These are phyloP conservation scores for Ylistrum balloti DNA, from an alignment of 1,140 invertebrate genomes.

Conservation along the genomic window DNA sequence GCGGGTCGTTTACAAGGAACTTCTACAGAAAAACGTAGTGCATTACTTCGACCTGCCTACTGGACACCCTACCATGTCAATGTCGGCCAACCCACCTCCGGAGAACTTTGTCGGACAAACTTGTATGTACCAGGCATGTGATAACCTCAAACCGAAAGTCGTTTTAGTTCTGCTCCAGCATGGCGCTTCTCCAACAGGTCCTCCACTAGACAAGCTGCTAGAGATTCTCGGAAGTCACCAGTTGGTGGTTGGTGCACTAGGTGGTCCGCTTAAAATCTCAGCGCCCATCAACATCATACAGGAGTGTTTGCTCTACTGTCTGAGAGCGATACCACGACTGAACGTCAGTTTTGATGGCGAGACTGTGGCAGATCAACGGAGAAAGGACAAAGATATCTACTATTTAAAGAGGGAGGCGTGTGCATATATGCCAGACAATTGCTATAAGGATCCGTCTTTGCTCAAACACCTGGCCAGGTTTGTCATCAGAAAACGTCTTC, in stretches of 20 bases:
- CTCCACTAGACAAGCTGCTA: constrained; percentile 59
- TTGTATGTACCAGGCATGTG: constrained; percentile 56
- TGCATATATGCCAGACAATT: constrained; percentile 54
- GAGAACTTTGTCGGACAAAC: constrained; percentile 50
- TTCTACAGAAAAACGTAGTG: not conserved
- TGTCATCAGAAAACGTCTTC: constrained; percentile 49
- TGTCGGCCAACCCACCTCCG: constrained; percentile 49
- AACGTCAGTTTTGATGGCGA: constrained; percentile 49
- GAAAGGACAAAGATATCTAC: constrained; percentile 38
- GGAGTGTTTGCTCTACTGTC: constrained; percentile 57
- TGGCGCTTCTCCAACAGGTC: constrained; percentile 57
- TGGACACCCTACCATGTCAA: constrained; percentile 58
- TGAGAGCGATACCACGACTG: constrained; percentile 52
- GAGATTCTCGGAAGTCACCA: constrained; percentile 55
- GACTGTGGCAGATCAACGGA: constrained; percentile 48
- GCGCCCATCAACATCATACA: constrained; percentile 54
- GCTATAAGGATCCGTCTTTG: constrained; percentile 49
- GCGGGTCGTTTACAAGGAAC: constrained; percentile 52
- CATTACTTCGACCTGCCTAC: constrained; percentile 63
- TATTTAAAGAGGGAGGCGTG: constrained; percentile 47
- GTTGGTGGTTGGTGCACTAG: constrained; percentile 42
- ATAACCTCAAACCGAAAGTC: constrained; percentile 60
- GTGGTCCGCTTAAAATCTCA: not conserved
- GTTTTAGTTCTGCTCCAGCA: constrained; percentile 57
- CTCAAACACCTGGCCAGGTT: constrained; percentile 62